Evolutionary conservation across 2,888 invertebrate species (phyloP).

Genomic region (Buathra laborator): DNA sequence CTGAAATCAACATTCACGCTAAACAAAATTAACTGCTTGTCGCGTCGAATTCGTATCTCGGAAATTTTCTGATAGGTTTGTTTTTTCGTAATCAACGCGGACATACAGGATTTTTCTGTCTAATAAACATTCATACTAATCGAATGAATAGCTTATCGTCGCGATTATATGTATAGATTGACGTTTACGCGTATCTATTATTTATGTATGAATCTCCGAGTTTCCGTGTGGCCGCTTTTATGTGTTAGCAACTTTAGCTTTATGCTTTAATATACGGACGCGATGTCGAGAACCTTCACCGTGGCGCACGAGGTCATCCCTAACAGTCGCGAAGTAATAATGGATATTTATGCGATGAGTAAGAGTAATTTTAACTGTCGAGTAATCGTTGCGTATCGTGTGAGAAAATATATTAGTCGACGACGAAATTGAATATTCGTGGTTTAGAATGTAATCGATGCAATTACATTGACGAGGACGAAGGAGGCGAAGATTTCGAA

Average conservation of each 20-base stretch:
- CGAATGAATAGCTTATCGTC: conserved; percentile 19
- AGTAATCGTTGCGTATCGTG: conserved; percentile 21
- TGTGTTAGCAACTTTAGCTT: background rate
- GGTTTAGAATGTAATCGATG: background rate
- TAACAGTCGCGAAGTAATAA: conserved; percentile 13
- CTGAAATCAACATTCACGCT: too few species aligned
- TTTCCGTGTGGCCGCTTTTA: background rate
- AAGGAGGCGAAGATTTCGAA: background rate
- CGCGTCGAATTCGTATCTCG: background rate
- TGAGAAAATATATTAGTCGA: conserved; percentile 2
- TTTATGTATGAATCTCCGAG: background rate
- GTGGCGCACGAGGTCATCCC: conserved; percentile 56
- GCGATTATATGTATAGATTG: conserved; percentile 4
- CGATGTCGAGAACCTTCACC: conserved; percentile 63
- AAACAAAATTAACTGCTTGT: background rate
- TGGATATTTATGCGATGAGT: conserved; percentile 44
- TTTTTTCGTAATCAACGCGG: background rate
- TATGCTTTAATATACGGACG: conserved; percentile 8
- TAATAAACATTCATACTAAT: background rate
- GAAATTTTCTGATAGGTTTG: background rate
- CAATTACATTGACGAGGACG: background rate
- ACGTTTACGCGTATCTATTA: background rate
- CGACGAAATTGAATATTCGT: background rate
- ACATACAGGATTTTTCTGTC: background rate
- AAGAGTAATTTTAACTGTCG: conserved; percentile 40